phyloP scores from a whole-genome alignment of 2,888 invertebrate species.

The Chaetoderma sp. region DNA sequence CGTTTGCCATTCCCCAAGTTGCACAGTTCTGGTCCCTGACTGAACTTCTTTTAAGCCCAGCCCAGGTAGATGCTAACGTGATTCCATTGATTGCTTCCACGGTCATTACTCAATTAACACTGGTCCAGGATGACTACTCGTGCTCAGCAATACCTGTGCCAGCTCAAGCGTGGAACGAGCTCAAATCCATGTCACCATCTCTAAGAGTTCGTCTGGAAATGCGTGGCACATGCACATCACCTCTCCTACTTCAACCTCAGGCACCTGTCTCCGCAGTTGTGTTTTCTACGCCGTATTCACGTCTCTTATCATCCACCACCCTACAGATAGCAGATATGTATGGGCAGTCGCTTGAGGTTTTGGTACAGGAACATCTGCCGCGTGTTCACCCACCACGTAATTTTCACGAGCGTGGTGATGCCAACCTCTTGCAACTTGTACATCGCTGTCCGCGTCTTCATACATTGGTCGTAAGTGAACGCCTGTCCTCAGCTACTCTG shows the following conservation, averaged over 20 bases:
- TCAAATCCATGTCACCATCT: slow-evolving; percentile 74
- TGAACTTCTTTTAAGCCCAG: slow-evolving; percentile 72
- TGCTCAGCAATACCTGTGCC: slow-evolving; percentile 54
- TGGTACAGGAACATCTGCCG: slow-evolving; percentile 79
- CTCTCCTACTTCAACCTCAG: slow-evolving; percentile 76
- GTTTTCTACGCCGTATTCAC: slow-evolving; percentile 76
- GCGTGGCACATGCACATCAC: slow-evolving; percentile 70
- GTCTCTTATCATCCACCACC: slow-evolving; percentile 73
- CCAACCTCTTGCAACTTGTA: slow-evolving; percentile 77
- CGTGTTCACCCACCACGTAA: slow-evolving; percentile 77
- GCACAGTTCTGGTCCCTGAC: slow-evolving; percentile 82
- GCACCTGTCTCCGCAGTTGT: slow-evolving; percentile 79
- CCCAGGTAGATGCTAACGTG: slow-evolving; percentile 82
- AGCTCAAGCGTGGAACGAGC: slow-evolving; percentile 72
- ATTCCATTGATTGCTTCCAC: slow-evolving; percentile 78
- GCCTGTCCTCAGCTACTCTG: slow-evolving; percentile 82
- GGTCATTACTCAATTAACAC: slow-evolving; percentile 76
- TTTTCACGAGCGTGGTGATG: slow-evolving; percentile 80
- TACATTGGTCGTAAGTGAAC: slow-evolving; percentile 79
- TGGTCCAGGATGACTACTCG: slow-evolving; percentile 77
- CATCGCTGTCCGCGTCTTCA: slow-evolving; percentile 78
- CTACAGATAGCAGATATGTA: slow-evolving; percentile 76
- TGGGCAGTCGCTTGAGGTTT: slow-evolving; percentile 75
- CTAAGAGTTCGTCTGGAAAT: slow-evolving; percentile 80
- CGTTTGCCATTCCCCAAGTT: slow-evolving; percentile 80